Conservation (phyloP, 2,888 invertebrate species). For the Melitaea athalia region DNA sequence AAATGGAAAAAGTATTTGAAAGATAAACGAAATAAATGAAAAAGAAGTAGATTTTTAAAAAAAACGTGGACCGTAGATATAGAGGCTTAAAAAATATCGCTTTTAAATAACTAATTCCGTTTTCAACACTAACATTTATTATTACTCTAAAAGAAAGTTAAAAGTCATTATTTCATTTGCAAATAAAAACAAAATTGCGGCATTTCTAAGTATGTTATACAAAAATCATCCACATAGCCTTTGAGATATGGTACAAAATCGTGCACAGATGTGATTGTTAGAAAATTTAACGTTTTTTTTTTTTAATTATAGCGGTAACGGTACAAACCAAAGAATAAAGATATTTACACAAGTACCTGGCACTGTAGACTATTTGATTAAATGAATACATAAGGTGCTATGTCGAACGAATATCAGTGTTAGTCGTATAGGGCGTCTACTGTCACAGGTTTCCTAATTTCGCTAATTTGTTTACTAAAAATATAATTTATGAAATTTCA, state of each 20-base stretch:
- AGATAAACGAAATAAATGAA: background rate
- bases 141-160: too few species aligned
- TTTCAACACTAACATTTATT: too few species aligned
- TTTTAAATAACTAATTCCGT: too few species aligned
- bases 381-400: conserved; percentile 52
- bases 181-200: background rate
- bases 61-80: background rate
- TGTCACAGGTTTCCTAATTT: conserved; percentile 10
- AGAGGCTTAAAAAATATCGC: background rate
- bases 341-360: conserved; percentile 40
- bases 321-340: conserved; percentile 39
- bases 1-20: background rate
- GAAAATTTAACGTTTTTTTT: conserved; percentile 17
- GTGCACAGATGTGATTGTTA: conserved; percentile 15
- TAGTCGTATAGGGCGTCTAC: conserved; percentile 11
- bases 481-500: background rate
- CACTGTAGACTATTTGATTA: conserved; percentile 39
- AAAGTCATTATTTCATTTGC: background rate
- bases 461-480: background rate
- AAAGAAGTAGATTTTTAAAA: background rate
- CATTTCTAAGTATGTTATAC: background rate
- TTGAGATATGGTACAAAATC: conserved; percentile 25
- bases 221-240: conserved; percentile 10
- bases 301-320: conserved; percentile 25
- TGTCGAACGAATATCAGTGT: conserved; percentile 42